Evolutionary conservation across 2,888 invertebrate genomes (phyloP).

Genomic region (Helobdella robusta): DNA sequence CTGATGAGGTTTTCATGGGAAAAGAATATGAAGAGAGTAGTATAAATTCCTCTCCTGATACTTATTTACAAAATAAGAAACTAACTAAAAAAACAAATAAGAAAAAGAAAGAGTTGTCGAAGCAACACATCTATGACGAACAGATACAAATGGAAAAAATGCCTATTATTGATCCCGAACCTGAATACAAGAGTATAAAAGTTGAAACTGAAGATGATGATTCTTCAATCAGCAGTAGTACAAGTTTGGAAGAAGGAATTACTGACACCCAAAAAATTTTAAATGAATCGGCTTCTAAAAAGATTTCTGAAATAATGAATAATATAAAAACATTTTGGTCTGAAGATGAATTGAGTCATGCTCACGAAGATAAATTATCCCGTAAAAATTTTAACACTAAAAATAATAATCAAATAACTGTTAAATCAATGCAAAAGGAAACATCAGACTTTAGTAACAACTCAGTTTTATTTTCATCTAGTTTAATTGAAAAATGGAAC

Average conservation of each 20-base stretch:
- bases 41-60: no score
- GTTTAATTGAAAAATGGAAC: no score
- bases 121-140: slow-evolving; percentile 27
- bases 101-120: slow-evolving; percentile 4
- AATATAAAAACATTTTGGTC: slow-evolving; percentile 23
- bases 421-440: no score
- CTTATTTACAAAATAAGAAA: no score
- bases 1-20: no score
- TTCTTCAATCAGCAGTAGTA: slow-evolving; percentile 11
- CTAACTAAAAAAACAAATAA: slow-evolving; percentile 25
- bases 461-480: no score
- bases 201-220: slow-evolving; percentile 11
- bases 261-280: slow-evolving; percentile 12
- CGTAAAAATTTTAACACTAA: no score
- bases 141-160: slow-evolving; percentile 25
- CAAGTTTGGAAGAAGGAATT: slow-evolving; percentile 22
- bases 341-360: slow-evolving; percentile 20
- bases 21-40: no score
- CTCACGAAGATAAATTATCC: slow-evolving; percentile 21
- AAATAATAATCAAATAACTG: no score
- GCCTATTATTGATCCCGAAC: slow-evolving; percentile 27
- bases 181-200: neutral
- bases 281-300: slow-evolving; percentile 18
- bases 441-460: no score
- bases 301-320: slow-evolving; percentile 19